Evolutionary conservation across 2,797 vertebrate genomes (phyloP).

Genomic region (Bradypodion pumilum): DNA sequence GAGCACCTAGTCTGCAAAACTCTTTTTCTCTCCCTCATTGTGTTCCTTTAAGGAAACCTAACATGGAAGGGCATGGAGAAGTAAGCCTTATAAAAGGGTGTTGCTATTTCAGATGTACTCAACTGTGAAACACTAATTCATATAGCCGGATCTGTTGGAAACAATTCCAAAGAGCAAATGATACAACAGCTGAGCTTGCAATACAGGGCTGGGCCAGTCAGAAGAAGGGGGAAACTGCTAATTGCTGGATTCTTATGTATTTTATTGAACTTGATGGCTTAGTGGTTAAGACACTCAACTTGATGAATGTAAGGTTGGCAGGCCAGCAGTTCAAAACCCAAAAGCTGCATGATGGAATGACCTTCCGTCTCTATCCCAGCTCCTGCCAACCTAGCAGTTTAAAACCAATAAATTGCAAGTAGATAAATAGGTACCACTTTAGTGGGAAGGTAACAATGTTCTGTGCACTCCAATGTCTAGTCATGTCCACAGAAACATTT

Average conservation of each 20-base stretch:
- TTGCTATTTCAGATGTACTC: neutral
- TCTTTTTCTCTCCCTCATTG: neutral
- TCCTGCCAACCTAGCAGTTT: too few relatives aligned
- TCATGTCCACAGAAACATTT: too few relatives aligned
- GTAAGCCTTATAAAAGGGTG: neutral
- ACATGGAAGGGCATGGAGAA: neutral
- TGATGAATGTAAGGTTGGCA: too few relatives aligned
- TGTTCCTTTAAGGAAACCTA: neutral
- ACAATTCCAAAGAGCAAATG: neutral
- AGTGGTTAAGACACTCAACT: too few relatives aligned
- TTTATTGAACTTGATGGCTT: too few relatives aligned
- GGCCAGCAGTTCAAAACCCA: too few relatives aligned
- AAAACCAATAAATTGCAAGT: too few relatives aligned
- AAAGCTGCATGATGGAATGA: too few relatives aligned
- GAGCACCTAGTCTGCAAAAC: neutral
- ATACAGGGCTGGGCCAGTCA: neutral
- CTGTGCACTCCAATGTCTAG: too few relatives aligned
- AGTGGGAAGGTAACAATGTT: too few relatives aligned
- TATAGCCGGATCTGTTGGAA: neutral
- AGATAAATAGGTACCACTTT: too few relatives aligned
- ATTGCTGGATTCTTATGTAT: neutral
- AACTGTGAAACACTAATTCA: neutral
- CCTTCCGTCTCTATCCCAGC: too few relatives aligned
- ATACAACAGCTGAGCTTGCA: neutral
- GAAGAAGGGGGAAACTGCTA: neutral